Evolutionary conservation across 2,888 invertebrate genomes (phyloP).

Genomic region (Limnephilus lunatus): DNA sequence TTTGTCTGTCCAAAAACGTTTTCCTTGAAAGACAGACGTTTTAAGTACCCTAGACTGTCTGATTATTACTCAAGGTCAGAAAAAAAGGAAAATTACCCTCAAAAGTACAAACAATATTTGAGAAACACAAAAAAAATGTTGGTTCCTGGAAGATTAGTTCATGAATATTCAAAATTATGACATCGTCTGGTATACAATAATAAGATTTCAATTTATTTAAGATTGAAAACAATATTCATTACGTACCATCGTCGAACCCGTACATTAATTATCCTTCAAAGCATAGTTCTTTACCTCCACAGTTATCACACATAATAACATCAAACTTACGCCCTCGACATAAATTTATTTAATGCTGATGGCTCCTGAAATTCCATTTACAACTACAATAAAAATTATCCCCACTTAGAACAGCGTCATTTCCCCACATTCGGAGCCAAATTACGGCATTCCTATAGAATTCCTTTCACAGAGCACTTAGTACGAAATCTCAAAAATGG

Average conservation of each 20-base stretch:
- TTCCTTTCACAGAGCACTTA: constrained; percentile 54
- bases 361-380: neutral
- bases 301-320: neutral
- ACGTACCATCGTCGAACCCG: too few relatives aligned
- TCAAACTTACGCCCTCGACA: neutral
- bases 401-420: neutral
- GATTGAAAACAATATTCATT: too few relatives aligned
- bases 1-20: neutral
- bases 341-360: neutral
- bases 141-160: neutral
- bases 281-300: neutral
- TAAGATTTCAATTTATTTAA: too few relatives aligned
- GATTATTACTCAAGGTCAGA: too few relatives aligned
- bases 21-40: neutral
- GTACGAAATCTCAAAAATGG: constrained; percentile 38
- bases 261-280: too few relatives aligned
- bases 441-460: constrained; percentile 39
- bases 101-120: too few relatives aligned
- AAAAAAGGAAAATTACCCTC: too few relatives aligned
- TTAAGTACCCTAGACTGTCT: neutral
- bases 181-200: too few relatives aligned
- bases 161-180: too few relatives aligned
- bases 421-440: constrained; percentile 2
- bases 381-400: neutral
- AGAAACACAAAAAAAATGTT: too few relatives aligned